Evolutionary conservation across 2,113 vertebrate genomes (phyloP).

Genomic region (Cynoglossus semilaevis): DNA sequence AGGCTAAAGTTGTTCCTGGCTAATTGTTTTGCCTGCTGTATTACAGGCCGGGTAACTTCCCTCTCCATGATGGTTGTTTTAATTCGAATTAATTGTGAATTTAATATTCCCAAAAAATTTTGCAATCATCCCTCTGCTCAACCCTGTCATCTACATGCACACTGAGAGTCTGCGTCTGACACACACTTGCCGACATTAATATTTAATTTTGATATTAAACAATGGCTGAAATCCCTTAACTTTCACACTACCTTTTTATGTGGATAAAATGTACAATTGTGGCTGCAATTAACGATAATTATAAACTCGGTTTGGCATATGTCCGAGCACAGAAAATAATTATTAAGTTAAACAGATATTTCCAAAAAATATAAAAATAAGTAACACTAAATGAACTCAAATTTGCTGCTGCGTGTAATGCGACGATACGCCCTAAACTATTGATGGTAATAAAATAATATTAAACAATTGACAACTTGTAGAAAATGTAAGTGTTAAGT

Average conservation of each 20-base stretch:
- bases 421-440: conserved; percentile 15
- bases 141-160: conserved; percentile 28
- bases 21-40: conserved; percentile 64
- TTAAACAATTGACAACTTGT: conserved; percentile 18
- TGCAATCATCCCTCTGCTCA: conserved; percentile 40
- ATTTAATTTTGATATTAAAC: conserved; percentile 53
- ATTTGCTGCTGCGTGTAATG: background rate
- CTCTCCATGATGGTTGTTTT: conserved; percentile 30
- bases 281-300: conserved; percentile 49
- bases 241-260: conserved; percentile 38
- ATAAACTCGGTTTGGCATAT: conserved; percentile 44
- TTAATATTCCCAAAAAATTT: background rate
- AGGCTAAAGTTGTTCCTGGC: conserved; percentile 60
- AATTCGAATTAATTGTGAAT: conserved; percentile 11
- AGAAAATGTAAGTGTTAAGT: conserved; percentile 17
- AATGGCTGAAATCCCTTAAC: conserved; percentile 41
- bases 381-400: conserved; percentile 2
- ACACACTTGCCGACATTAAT: conserved; percentile 20
- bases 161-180: conserved; percentile 5
- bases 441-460: background rate
- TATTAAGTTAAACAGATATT: conserved; percentile 22
- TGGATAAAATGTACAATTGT: conserved; percentile 38
- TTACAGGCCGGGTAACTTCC: conserved; percentile 64
- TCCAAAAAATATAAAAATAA: conserved; percentile 7
- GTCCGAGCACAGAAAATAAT: conserved; percentile 2